phyloP scores from a whole-genome alignment of 2,113 vertebrate species.

The Paramormyrops kingsleyae region DNA sequence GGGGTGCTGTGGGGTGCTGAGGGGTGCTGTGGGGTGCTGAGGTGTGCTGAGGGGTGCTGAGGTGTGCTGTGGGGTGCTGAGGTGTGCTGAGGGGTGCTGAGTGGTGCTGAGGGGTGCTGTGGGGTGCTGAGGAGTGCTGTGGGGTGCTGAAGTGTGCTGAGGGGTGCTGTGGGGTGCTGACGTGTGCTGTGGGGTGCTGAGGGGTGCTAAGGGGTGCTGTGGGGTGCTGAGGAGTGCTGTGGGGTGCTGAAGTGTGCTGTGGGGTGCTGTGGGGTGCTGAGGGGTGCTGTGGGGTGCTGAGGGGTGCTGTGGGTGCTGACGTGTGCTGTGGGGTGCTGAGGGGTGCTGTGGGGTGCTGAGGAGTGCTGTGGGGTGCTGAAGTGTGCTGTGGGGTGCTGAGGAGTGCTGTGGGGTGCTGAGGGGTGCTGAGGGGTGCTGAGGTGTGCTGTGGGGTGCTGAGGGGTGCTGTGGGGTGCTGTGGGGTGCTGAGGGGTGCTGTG shows the following conservation, averaged over 20 bases:
- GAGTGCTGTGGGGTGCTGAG: not conserved
- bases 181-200: not conserved
- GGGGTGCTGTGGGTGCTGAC: too few relatives aligned
- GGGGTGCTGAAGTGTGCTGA: not conserved
- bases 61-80: not conserved
- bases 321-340: not conserved
- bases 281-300: too few relatives aligned
- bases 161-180: too few relatives aligned
- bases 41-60: too few relatives aligned
- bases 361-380: not conserved
- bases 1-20: not conserved
- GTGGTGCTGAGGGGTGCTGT: not conserved
- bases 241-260: too few relatives aligned
- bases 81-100: too few relatives aligned
- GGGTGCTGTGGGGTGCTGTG: not conserved
- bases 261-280: not conserved
- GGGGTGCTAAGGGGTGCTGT: too few relatives aligned
- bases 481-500: too few relatives aligned
- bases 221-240: not conserved
- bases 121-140: too few relatives aligned
- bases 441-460: too few relatives aligned
- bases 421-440: not conserved
- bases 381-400: not conserved
- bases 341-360: not conserved
- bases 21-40: not conserved